A percentile compares a stretch with the other conserved stretches of the same genome.
These are phyloP conservation scores for Bibio marci DNA, from an alignment of 2,888 invertebrate species.

Conservation along the genomic window DNA sequence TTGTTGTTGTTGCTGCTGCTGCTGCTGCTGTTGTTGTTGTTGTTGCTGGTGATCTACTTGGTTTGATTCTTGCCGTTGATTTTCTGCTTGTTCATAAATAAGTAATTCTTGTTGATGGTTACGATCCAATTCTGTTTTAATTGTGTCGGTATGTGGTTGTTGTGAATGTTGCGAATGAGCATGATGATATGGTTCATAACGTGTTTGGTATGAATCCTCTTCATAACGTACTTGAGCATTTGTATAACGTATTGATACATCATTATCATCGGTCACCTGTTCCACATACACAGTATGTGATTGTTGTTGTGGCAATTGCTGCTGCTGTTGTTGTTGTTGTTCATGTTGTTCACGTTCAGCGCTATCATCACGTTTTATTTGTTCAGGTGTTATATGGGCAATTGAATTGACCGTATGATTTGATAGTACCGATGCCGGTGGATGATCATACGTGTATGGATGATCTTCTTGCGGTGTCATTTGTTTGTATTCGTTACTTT, in stretches of 20 bases:
- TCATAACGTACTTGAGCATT: conserved; percentile 5
- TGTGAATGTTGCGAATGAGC: conserved; percentile 3
- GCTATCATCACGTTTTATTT: conserved; percentile 1
- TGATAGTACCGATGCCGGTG: background rate
- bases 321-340: background rate
- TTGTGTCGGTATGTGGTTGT: background rate
- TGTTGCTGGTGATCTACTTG: background rate
- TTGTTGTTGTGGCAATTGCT: background rate
- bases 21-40: conserved; percentile 2
- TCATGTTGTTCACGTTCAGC: background rate
- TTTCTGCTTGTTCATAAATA: background rate
- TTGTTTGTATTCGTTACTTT: conserved; percentile 4
- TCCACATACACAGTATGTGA: conserved; percentile 7
- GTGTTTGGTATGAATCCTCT: background rate
- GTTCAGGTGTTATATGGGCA: conserved; percentile 14
- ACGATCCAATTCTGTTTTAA: no score
- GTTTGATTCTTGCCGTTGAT: background rate
- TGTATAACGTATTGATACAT: conserved; percentile 1
- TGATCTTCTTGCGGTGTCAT: conserved; percentile 6
- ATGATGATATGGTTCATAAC: background rate
- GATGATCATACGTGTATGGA: conserved; percentile 7
- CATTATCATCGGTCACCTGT: conserved; percentile 1
- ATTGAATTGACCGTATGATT: background rate
- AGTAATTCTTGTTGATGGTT: background rate
- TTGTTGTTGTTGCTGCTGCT: conserved; percentile 1